phyloP scores from a whole-genome alignment of 2,797 vertebrate species.

The Tiaroga cobitis region DNA sequence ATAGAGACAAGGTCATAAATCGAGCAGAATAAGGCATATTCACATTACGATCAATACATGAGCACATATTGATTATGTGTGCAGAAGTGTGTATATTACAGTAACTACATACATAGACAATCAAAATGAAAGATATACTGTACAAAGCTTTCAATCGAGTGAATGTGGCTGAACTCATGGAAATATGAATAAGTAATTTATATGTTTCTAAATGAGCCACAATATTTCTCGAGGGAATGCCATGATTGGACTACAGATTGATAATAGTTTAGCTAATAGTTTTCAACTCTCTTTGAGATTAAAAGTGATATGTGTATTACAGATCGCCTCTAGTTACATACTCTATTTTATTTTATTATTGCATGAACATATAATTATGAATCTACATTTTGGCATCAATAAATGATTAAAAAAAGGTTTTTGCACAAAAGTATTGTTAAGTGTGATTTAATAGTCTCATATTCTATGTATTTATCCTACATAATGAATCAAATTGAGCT shows the following conservation, averaged over 20 bases:
- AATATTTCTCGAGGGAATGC: conserved; percentile 51
- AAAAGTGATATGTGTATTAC: conserved; percentile 56
- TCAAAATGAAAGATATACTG: conserved; percentile 13
- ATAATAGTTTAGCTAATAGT: conserved; percentile 58
- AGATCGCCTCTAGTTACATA: conserved; percentile 59
- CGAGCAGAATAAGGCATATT: conserved; percentile 39
- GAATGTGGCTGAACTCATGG: conserved; percentile 22
- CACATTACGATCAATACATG: conserved; percentile 50
- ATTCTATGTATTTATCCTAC: conserved; percentile 75
- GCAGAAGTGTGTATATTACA: conserved; percentile 45
- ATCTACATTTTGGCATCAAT: conserved; percentile 65
- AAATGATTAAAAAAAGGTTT: conserved; percentile 61
- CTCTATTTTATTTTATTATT: conserved; percentile 43
- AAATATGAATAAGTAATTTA: conserved; percentile 41
- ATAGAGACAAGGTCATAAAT: conserved; percentile 42
- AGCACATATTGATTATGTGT: conserved; percentile 46
- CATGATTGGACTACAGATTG: conserved; percentile 52
- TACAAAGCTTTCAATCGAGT: conserved; percentile 4
- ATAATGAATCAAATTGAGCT: conserved; percentile 75
- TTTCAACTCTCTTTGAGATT: conserved; percentile 53
- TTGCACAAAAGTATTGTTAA: conserved; percentile 62
- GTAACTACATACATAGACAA: conserved; percentile 50
- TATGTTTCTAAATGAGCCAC: conserved; percentile 49
- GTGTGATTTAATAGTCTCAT: conserved; percentile 70
- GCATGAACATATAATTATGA: conserved; percentile 63